Conservation (phyloP, 2,888 invertebrate genomes). For the Perithous albicinctus region DNA sequence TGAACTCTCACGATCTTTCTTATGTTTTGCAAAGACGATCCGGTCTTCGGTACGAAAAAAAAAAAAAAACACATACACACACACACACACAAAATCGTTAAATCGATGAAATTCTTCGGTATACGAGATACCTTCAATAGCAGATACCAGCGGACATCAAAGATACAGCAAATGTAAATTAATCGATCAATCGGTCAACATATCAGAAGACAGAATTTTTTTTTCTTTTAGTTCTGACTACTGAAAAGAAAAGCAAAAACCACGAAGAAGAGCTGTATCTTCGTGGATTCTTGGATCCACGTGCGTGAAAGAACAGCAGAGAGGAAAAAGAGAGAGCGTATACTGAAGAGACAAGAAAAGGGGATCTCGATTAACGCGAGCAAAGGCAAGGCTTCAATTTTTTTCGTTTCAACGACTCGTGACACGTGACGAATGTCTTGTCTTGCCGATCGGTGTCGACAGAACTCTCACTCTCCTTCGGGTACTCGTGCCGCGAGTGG, state of each 20-base stretch:
- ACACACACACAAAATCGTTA: too few species aligned
- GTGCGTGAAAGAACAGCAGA: conserved; percentile 36
- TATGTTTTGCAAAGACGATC: conserved; percentile 23
- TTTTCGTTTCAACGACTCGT: conserved; percentile 65
- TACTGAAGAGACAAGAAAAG: conserved; percentile 30
- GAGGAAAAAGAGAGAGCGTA: conserved; percentile 15
- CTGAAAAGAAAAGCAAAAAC: not conserved
- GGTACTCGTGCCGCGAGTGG: conserved; percentile 51
- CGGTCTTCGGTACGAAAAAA: not conserved
- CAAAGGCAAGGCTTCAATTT: conserved; percentile 66
- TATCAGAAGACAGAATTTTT: not conserved
- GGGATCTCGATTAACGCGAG: conserved; percentile 66
- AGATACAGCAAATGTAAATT: conserved; percentile 32
- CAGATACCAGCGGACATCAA: conserved; percentile 24
- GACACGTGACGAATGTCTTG: conserved; percentile 75
- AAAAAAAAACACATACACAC: conserved; percentile 4
- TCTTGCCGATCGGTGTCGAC: conserved; percentile 75
- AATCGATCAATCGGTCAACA: conserved; percentile 53
- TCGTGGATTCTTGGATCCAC: conserved; percentile 13
- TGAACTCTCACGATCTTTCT: conserved; percentile 66
- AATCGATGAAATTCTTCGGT: conserved; percentile 55
- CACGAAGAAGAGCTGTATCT: not conserved
- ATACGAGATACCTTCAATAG: conserved; percentile 31
- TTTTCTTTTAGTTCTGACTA: not conserved
- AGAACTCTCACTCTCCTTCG: conserved; percentile 67